A percentile compares a stretch with the other conserved stretches of the same genome.
Evolutionary conservation across 1,140 invertebrate species (phyloP).

Genomic region (Drosophila pallidifrons): DNA sequence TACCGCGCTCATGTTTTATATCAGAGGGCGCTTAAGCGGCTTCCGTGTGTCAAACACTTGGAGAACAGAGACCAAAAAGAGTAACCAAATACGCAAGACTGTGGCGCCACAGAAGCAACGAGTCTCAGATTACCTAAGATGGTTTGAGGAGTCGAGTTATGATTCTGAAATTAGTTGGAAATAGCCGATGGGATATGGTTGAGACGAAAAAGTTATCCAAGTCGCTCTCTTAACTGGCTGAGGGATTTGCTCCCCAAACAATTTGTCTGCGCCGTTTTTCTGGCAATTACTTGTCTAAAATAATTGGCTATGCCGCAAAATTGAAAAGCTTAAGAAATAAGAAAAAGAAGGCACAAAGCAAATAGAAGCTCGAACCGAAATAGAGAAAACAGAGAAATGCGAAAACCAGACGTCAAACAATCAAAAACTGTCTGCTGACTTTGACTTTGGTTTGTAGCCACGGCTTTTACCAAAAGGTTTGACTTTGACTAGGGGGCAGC

Average conservation of each 20-base stretch:
- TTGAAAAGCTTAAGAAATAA: conserved; percentile 23
- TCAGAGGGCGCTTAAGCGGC: conserved; percentile 63
- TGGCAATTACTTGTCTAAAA: conserved; percentile 81
- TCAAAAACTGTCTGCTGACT: conserved; percentile 68
- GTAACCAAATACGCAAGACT: conserved; percentile 60
- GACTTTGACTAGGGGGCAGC: conserved; percentile 28
- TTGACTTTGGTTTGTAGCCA: conserved; percentile 42
- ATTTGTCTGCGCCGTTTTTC: conserved; percentile 56
- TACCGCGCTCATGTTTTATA: conserved; percentile 21
- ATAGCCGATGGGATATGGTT: conserved; percentile 10
- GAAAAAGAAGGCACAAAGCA: conserved; percentile 26
- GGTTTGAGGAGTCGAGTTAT: conserved; percentile 41
- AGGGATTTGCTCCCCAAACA: conserved; percentile 71
- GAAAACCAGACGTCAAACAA: conserved; percentile 75
- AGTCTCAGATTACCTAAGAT: conserved; percentile 38
- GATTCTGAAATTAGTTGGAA: conserved; percentile 60
- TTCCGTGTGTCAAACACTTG: conserved; percentile 67
- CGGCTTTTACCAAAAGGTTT: not conserved
- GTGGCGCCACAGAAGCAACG: conserved; percentile 12
- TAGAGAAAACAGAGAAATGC: conserved; percentile 31
- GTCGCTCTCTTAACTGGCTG: conserved; percentile 58
- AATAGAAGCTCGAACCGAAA: conserved; percentile 20
- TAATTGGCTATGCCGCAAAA: conserved; percentile 72
- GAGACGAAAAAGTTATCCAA: conserved; percentile 36
- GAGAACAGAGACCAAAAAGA: not conserved